Evolutionary conservation across 2,797 vertebrate species (phyloP).

Genomic region (Anas acuta): DNA sequence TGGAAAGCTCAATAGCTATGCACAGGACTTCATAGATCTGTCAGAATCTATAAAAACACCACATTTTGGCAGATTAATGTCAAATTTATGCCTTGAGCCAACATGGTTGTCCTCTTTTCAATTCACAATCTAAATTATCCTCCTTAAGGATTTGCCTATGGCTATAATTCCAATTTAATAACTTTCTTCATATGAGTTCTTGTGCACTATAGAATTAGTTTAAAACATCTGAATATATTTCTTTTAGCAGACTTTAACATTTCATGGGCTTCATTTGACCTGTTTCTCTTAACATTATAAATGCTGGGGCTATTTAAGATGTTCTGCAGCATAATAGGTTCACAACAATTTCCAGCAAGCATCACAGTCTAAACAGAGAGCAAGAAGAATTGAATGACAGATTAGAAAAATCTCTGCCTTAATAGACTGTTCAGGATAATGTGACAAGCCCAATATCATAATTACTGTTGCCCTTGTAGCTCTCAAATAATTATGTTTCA

Average conservation of each 20-base stretch:
- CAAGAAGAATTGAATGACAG: neutral
- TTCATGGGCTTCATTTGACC: neutral
- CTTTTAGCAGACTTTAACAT: neutral
- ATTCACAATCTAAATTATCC: constrained; percentile 23
- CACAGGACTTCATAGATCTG: neutral
- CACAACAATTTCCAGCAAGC: constrained; percentile 5
- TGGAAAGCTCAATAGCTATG: neutral
- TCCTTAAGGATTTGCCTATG: constrained; percentile 39
- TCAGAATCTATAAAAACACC: constrained; percentile 1
- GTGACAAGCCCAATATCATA: neutral
- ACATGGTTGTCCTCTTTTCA: neutral
- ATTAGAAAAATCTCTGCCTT: neutral
- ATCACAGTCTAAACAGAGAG: neutral
- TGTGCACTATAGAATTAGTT: neutral
- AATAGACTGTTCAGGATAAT: neutral
- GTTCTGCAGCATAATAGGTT: neutral
- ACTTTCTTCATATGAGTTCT: neutral
- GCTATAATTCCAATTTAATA: constrained; percentile 18
- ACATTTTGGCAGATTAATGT: constrained; percentile 1
- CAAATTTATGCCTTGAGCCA: constrained; percentile 16
- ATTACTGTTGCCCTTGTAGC: neutral
- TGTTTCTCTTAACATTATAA: neutral
- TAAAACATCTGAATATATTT: neutral
- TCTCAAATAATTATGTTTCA: constrained; percentile 32
- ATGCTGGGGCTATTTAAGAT: neutral